Evolutionary conservation across 2,797 vertebrate genomes (phyloP), one percentile per base, ranked within the genome.

Genomic region (Acestrorhynchus altus): DNA sequence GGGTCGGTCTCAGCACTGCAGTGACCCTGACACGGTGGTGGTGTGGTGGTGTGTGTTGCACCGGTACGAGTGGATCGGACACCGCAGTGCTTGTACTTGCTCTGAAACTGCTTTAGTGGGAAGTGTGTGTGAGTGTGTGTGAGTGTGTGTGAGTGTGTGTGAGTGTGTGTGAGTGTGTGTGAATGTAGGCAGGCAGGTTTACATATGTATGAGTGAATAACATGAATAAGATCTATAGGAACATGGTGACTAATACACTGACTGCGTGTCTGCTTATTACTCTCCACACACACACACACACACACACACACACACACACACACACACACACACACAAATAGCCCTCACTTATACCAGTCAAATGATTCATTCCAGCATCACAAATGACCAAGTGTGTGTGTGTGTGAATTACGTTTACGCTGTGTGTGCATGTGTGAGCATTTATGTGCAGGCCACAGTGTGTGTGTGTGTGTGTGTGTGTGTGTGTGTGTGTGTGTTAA

Each of bases 201-300:
- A 76, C 74, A 76, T 76, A 76, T 76, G 63, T 76, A 76, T 72
- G 68, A 72, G 76, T 24, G 70, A 72, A 51, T 47, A 35, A 49
- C 59, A 56, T 64, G 68, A 72, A 76, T 76, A 76, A 18, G 12
- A 44, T 60, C 35, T 66, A 49, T 73, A 66, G 31, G 40, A 52
- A 70, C 51, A 40, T 28, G 22, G 44, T 31, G 22, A 51, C 16
- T 51, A 57, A 51, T 31, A 46, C 46, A n/a, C 3, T 12, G 24
- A 31, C 26, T 18, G 15, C 46, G 18, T 47, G 66, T 51, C 67
- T 18, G n/a, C 31, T 70, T 49, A 40, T 54, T 70, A 51, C 67
- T 49, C 26, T 4, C 18, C 8, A n/a, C n/a, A n/a, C n/a, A n/a
- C n/a, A n/a, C n/a, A n/a, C n/a, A n/a, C n/a, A n/a, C n/a, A n/a